A percentile compares a stretch with the other conserved stretches of the same genome.
Conservation (phyloP, 2,113 vertebrate genomes). For the Naja naja region DNA sequence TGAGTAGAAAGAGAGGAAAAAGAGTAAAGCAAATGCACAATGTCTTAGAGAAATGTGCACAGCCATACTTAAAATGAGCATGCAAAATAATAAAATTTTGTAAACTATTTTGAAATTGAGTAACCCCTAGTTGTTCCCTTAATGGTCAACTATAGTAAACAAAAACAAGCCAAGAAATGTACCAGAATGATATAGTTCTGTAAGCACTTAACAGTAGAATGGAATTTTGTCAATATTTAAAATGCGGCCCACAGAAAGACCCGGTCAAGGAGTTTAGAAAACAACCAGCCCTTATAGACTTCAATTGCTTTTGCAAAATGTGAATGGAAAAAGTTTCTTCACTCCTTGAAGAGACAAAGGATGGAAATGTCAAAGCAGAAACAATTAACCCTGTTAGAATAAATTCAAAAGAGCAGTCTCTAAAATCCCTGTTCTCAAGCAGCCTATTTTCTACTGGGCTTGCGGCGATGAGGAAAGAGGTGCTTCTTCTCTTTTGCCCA, state of each 20-base stretch:
- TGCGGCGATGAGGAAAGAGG: conserved; percentile 33
- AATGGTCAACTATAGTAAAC: neutral
- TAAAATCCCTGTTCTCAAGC: conserved; percentile 52
- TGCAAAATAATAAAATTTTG: neutral
- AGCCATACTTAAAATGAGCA: neutral
- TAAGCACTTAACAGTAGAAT: neutral
- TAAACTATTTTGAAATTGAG: neutral
- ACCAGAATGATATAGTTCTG: neutral
- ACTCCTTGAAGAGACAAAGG: conserved; percentile 43
- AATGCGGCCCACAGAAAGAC: neutral
- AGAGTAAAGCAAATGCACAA: neutral
- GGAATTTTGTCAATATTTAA: neutral
- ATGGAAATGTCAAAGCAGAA: conserved; percentile 37
- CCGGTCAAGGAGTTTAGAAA: too few species aligned
- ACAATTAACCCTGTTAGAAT: conserved; percentile 61
- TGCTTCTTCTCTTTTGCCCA: conserved; percentile 54
- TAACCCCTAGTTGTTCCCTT: neutral
- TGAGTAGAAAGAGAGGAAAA: neutral
- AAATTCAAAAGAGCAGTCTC: conserved; percentile 37
- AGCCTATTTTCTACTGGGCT: conserved; percentile 45
- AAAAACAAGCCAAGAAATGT: neutral
- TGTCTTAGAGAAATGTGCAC: neutral
- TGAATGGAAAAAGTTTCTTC: conserved; percentile 29
- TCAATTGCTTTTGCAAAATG: conserved; percentile 25
- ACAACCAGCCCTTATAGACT: neutral